A percentile compares a stretch with the other conserved stretches of the same genome.
Conservation (phyloP, 2,113 vertebrate species). For the Scalopus aquaticus region DNA sequence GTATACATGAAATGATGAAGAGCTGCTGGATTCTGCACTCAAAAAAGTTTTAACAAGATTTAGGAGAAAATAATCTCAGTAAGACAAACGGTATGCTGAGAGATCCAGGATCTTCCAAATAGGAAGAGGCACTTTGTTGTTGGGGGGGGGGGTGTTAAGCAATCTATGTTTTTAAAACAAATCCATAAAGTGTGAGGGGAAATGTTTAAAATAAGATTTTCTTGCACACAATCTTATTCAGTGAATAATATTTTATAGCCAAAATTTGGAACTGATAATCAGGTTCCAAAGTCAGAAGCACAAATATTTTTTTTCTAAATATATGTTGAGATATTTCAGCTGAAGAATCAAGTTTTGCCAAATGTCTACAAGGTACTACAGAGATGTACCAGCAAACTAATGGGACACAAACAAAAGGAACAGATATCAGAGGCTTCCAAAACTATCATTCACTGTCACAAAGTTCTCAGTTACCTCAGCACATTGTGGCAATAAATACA, state of each 20-base stretch:
- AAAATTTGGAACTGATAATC: slow-evolving; percentile 19
- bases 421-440: not conserved
- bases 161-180: slow-evolving; percentile 11
- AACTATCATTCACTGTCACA: not conserved
- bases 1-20: not conserved
- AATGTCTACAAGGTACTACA: not conserved
- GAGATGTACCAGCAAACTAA: not conserved
- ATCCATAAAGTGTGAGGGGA: not conserved
- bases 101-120: not conserved
- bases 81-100: slow-evolving; percentile 19
- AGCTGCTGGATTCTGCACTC: not conserved
- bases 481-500: not conserved
- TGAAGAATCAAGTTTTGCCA: not conserved
- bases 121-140: too few relatives aligned
- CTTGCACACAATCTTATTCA: not conserved
- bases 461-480: not conserved
- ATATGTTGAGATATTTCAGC: not conserved
- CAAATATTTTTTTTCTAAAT: not conserved
- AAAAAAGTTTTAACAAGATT: slow-evolving; percentile 38
- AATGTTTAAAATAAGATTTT: slow-evolving; percentile 18
- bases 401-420: not conserved
- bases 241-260: not conserved
- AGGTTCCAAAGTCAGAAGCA: not conserved
- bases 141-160: too few relatives aligned
- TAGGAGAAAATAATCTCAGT: not conserved